A percentile compares a stretch with the other conserved stretches of the same genome.
phyloP scores from a whole-genome alignment of 2,113 vertebrate genomes.

The Osmerus eperlanus region DNA sequence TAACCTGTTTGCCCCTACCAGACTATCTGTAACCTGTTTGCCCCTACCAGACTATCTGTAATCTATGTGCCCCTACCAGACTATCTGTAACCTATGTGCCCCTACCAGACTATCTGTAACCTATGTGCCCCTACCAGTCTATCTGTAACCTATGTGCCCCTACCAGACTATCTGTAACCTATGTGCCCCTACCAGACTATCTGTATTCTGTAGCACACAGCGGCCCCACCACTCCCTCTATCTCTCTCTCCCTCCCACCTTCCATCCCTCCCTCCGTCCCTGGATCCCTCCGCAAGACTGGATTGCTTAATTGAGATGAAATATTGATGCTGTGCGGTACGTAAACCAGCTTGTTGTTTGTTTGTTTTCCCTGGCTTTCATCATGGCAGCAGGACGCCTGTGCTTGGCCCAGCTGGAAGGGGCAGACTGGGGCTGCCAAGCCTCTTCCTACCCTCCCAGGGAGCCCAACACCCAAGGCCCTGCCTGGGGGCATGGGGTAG shows the following conservation, averaged over 20 bases:
- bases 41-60: too few species aligned
- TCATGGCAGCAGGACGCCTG: background rate
- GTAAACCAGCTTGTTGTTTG: constrained; percentile 15
- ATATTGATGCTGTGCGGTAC: constrained; percentile 32
- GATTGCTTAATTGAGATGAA: constrained; percentile 38
- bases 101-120: too few species aligned
- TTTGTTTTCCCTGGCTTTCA: constrained; percentile 33
- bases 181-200: too few species aligned
- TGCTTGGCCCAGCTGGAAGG: background rate
- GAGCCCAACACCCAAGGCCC: background rate
- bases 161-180: too few species aligned
- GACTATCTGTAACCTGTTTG: too few species aligned
- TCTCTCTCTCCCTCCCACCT: background rate
- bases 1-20: too few species aligned
- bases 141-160: too few species aligned
- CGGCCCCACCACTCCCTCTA: too few species aligned
- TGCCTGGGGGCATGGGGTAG: background rate
- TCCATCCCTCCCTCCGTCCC: background rate
- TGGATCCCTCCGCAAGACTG: background rate
- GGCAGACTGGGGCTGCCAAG: background rate
- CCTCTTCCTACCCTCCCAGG: background rate
- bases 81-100: too few species aligned
- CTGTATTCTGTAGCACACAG: too few species aligned
- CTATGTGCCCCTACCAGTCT: too few species aligned
- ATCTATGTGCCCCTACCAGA: too few species aligned